Percentiles rank a stretch among this genome's conserved stretches.
phyloP scores from a whole-genome alignment of 1,140 invertebrate species.

The Sweltsa coloradensis region DNA sequence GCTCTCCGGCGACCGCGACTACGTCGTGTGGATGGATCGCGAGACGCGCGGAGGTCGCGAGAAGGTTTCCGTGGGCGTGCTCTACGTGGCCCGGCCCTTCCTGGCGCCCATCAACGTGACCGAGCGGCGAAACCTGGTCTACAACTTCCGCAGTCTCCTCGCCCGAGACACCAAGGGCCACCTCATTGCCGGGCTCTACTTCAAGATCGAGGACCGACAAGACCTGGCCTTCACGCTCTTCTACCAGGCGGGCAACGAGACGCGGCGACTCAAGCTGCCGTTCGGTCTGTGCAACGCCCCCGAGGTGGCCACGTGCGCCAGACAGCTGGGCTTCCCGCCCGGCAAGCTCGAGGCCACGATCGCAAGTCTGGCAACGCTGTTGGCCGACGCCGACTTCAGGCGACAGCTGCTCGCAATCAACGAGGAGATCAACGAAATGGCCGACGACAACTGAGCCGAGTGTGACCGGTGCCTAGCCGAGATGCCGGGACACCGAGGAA shows the following conservation, averaged over 20 bases:
- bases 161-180: conserved; percentile 67
- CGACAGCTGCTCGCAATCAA: conserved; percentile 59
- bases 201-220: conserved; percentile 49
- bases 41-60: conserved; percentile 44
- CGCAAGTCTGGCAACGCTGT: conserved; percentile 46
- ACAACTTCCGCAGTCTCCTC: conserved; percentile 72
- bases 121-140: conserved; percentile 77
- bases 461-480: conserved; percentile 3
- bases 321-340: conserved; percentile 50
- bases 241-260: conserved; percentile 48
- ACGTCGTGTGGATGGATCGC: conserved; percentile 70
- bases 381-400: conserved; percentile 59
- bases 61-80: conserved; percentile 41
- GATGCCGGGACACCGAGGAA: conserved; percentile 2
- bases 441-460: conserved; percentile 50
- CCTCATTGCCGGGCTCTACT: conserved; percentile 71
- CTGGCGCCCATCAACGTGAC: conserved; percentile 70
- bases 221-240: conserved; percentile 59
- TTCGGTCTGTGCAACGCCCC: conserved; percentile 50
- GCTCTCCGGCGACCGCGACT: conserved; percentile 44
- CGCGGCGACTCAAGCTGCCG: conserved; percentile 53
- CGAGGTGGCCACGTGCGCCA: conserved; percentile 44
- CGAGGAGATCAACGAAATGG: conserved; percentile 54
- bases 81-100: conserved; percentile 67
- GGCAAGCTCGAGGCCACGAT: conserved; percentile 47